These are phyloP conservation scores for Alces alces DNA, from an alignment of 2,113 vertebrate species.

Conservation along the genomic window DNA sequence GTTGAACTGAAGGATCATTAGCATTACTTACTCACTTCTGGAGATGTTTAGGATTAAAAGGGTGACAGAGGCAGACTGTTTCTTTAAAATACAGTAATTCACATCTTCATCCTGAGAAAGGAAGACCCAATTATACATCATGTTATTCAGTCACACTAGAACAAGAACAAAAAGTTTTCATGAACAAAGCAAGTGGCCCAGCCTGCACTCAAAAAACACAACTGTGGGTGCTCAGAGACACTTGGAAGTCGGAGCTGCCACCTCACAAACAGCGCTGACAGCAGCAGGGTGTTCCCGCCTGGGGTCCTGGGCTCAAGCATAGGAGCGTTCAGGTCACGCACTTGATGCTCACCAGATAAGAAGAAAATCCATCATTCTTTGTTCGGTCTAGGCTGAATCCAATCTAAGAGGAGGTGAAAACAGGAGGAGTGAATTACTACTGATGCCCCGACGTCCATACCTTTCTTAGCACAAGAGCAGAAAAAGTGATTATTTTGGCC, in stretches of 20 bases:
- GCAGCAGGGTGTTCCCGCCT: neutral
- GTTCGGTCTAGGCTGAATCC: conserved; percentile 89
- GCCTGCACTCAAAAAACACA: neutral
- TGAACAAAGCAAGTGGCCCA: neutral
- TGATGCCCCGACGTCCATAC: fast-evolving
- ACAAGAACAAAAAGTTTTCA: neutral
- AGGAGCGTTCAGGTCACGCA: fast-evolving
- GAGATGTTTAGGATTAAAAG: conserved; percentile 83
- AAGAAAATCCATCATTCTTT: conserved; percentile 87
- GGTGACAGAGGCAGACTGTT: conserved; percentile 78
- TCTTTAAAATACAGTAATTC: conserved; percentile 86
- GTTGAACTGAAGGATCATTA: neutral
- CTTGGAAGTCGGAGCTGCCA: neutral
- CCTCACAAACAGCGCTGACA: neutral
- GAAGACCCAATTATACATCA: neutral
- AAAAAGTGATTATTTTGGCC: no score
- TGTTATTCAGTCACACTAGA: neutral
- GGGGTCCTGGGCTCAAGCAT: no score
- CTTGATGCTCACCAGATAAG: conserved; percentile 84
- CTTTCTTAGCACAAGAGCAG: neutral
- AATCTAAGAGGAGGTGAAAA: conserved; percentile 72
- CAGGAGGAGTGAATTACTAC: neutral
- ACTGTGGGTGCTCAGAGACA: neutral
- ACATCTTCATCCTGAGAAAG: conserved; percentile 84
- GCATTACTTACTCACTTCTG: conserved; percentile 78